A percentile compares a stretch with the other conserved stretches of the same genome.
Conservation (phyloP, 1,140 invertebrate genomes). For the Argopecten irradians region DNA sequence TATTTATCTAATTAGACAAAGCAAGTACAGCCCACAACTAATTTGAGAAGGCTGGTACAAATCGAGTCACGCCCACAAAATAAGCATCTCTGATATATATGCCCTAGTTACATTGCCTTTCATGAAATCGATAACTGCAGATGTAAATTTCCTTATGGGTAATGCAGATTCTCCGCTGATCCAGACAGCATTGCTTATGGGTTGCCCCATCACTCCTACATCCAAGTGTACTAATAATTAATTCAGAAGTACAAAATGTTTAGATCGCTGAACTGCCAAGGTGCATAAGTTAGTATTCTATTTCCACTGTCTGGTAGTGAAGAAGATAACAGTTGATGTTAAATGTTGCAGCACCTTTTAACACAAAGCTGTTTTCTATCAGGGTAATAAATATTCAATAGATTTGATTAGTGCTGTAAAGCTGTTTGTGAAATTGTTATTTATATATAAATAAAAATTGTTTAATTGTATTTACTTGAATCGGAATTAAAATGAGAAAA, state of each 20-base stretch:
- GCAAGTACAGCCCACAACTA: not conserved
- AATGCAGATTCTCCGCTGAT: not conserved
- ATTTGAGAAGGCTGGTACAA: not conserved
- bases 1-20: conserved; percentile 1
- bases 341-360: no score
- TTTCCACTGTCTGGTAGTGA: no score
- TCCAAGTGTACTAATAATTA: not conserved
- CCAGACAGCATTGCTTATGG: not conserved
- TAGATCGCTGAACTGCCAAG: not conserved
- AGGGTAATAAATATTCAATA: no score
- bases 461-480: no score
- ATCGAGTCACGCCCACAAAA: not conserved
- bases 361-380: no score
- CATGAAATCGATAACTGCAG: not conserved
- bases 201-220: not conserved
- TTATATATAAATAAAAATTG: no score
- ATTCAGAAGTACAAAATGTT: not conserved
- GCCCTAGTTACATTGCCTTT: not conserved
- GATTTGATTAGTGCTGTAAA: no score
- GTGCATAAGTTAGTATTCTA: not conserved
- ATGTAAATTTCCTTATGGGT: not conserved
- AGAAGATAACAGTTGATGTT: no score
- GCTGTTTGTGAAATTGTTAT: no score
- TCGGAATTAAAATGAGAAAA: no score
- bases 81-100: not conserved